These are phyloP conservation scores for Mirounga angustirostris DNA, from an alignment of 2,113 vertebrate genomes.

Conservation along the genomic window DNA sequence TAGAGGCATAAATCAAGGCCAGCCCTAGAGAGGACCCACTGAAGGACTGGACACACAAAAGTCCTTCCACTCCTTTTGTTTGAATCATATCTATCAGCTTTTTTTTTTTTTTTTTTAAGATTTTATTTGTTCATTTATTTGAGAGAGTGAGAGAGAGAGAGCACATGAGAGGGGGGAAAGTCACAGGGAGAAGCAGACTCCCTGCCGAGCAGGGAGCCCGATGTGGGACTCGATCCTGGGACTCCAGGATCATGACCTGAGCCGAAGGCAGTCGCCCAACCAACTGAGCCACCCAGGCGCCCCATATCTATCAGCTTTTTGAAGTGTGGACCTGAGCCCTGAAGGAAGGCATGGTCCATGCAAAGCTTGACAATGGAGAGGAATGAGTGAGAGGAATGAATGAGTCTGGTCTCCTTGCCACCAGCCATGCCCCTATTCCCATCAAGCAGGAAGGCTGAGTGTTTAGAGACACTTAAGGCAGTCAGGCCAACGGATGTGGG, in stretches of 20 bases:
- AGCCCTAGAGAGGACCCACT: not conserved
- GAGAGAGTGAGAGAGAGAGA: no score
- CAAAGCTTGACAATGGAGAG: not conserved
- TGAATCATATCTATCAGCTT: accelerated
- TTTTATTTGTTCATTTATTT: no score
- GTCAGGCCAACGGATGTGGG: not conserved
- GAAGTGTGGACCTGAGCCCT: not conserved
- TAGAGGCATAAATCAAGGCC: not conserved
- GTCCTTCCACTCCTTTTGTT: not conserved
- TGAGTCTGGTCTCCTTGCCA: not conserved
- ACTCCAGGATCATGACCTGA: no score
- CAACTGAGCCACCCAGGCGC: no score
- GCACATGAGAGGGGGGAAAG: no score
- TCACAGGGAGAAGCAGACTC: no score
- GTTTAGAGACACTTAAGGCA: not conserved
- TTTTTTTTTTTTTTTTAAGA: no score
- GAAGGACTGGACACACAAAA: not conserved
- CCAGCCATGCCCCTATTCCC: no score
- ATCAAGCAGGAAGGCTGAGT: accelerated
- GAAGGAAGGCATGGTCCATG: not conserved
- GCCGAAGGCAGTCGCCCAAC: no score
- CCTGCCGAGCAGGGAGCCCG: no score
- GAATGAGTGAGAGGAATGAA: not conserved
- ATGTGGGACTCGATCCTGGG: no score
- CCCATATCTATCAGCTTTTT: accelerated